phyloP scores from a whole-genome alignment of 2,888 invertebrate genomes.

The Lepetodrilus schrolli region DNA sequence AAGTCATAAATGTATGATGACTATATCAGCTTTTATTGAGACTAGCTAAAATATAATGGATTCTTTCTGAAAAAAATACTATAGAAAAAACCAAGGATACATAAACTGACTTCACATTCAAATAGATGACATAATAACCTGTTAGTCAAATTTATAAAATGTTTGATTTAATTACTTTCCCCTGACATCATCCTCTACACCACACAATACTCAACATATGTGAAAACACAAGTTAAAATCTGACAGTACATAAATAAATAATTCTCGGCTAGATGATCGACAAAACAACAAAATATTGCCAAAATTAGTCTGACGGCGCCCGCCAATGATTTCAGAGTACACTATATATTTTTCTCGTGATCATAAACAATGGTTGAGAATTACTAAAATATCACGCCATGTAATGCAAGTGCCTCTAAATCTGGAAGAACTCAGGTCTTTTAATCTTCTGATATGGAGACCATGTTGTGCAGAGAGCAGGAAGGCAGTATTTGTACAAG shows the following conservation, averaged over 20 bases:
- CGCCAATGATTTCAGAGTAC: background rate
- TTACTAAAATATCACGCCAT: conserved; percentile 15
- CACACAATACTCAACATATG: background rate
- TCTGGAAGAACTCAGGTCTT: conserved; percentile 2
- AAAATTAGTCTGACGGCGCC: background rate
- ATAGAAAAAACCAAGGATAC: background rate
- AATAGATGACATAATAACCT: too few species aligned
- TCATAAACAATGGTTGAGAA: conserved; percentile 5
- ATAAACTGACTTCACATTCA: too few species aligned
- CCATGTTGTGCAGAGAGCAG: background rate
- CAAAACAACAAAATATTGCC: background rate
- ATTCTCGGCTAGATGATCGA: background rate
- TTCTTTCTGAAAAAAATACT: background rate
- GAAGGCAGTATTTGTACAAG: conserved; percentile 25
- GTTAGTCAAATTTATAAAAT: too few species aligned
- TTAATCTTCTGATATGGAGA: conserved; percentile 5
- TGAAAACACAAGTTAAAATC: background rate
- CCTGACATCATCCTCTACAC: background rate
- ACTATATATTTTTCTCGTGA: background rate
- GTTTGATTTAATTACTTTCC: too few species aligned
- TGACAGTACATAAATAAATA: background rate
- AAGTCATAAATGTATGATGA: too few species aligned
- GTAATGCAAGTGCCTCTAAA: background rate
- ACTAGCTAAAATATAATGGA: background rate
- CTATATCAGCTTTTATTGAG: too few species aligned